phyloP scores from a whole-genome alignment of 2,797 vertebrate genomes.

The Sarcophilus harrisii region DNA sequence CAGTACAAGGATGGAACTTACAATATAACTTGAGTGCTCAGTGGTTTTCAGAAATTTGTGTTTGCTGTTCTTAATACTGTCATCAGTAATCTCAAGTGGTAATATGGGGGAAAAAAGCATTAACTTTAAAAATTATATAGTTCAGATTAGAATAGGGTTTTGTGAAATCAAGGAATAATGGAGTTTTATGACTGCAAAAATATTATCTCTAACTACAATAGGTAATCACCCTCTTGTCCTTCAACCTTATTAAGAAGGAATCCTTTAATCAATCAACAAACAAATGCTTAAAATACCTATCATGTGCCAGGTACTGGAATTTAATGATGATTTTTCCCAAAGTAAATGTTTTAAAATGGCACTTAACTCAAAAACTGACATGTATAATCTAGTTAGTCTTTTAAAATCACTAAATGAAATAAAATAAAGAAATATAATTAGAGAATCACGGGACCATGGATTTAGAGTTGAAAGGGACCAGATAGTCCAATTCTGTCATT shows the following conservation, averaged over 20 bases:
- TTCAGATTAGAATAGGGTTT: not conserved
- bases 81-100: not conserved
- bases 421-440: not conserved
- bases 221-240: not conserved
- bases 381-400: not conserved
- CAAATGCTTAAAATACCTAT: not conserved
- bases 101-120: not conserved
- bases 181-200: not conserved
- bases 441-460: not conserved
- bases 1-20: not conserved
- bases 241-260: not conserved
- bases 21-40: not conserved
- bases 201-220: not conserved
- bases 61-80: not conserved
- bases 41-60: conserved; percentile 13
- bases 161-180: not conserved
- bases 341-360: not conserved
- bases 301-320: not conserved
- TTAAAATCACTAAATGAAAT: not conserved
- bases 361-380: not conserved
- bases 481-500: not conserved
- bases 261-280: not conserved
- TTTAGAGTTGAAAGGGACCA: not conserved
- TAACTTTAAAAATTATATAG: not conserved
- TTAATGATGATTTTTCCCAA: not conserved